Percentiles rank a stretch among this genome's conserved stretches.
Conservation (phyloP, 2,113 vertebrate species). For the Corynorhinus townsendii region DNA sequence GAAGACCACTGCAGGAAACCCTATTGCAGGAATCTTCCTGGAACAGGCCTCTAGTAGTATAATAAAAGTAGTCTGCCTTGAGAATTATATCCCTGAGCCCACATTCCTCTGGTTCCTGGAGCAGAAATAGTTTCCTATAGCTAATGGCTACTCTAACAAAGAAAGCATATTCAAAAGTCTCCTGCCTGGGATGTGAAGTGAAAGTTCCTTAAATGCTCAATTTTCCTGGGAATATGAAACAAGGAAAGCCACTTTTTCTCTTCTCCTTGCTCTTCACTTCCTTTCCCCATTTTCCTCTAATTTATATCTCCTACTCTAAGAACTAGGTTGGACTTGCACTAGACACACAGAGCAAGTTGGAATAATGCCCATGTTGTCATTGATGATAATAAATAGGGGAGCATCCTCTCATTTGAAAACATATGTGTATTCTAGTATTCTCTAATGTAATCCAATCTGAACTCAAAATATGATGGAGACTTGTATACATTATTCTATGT, state of each 20-base stretch:
- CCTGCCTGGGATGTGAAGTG: background rate
- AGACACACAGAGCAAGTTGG: background rate
- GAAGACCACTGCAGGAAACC: too few relatives aligned
- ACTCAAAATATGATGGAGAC: background rate
- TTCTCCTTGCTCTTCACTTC: background rate
- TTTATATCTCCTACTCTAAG: background rate
- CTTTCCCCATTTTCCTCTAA: background rate
- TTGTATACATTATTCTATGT: background rate
- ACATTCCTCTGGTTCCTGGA: background rate
- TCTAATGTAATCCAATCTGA: background rate
- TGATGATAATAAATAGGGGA: background rate
- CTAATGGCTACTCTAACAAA: background rate
- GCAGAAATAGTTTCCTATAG: background rate
- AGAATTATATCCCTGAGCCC: background rate
- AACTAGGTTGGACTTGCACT: background rate
- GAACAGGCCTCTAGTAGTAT: too few relatives aligned
- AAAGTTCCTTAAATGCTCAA: background rate
- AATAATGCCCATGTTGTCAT: background rate
- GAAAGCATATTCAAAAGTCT: background rate
- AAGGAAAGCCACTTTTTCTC: background rate
- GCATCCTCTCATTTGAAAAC: background rate
- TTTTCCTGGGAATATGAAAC: background rate
- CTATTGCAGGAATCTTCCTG: too few relatives aligned
- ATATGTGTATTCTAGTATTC: background rate
- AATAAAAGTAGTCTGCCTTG: background rate